Percentiles rank a stretch among this genome's conserved stretches.
Conservation (phyloP, 2,888 invertebrate species). For the Crocallis elinguaria region DNA sequence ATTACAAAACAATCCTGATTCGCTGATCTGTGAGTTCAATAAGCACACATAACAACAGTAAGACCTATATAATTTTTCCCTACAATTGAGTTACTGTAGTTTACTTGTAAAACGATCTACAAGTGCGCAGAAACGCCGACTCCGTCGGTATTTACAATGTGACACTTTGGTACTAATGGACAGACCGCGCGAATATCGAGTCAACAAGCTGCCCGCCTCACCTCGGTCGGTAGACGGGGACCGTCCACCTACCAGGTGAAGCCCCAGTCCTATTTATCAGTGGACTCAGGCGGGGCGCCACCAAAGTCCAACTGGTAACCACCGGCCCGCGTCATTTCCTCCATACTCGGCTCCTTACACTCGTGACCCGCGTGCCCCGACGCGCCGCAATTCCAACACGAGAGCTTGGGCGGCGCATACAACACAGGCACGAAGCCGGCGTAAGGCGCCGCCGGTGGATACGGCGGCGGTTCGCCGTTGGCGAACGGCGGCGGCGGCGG, state of each 20-base stretch:
- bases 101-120: constrained; percentile 39
- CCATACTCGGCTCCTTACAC: constrained; percentile 96
- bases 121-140: constrained; percentile 35
- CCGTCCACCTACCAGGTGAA: constrained; percentile 33
- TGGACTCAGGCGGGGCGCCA: constrained; percentile 73
- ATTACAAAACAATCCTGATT: constrained; percentile 49
- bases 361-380: constrained; percentile 93
- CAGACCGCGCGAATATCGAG: constrained; percentile 41
- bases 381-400: constrained; percentile 97
- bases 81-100: constrained; percentile 47
- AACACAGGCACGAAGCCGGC: constrained; percentile 80
- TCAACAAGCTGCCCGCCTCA: constrained; percentile 31
- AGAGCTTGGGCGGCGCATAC: constrained; percentile 86
- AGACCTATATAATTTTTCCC: constrained; percentile 53
- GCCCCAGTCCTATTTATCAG: constrained; percentile 66
- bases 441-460: constrained; percentile 74
- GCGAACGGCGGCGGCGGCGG: constrained; percentile 76
- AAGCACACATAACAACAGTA: constrained; percentile 54
- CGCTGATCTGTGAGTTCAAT: constrained; percentile 52
- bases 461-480: constrained; percentile 77
- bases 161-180: constrained; percentile 59
- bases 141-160: constrained; percentile 44
- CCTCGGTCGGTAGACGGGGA: constrained; percentile 28
- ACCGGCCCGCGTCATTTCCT: constrained; percentile 93
- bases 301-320: constrained; percentile 88